Percentiles rank a stretch among this genome's conserved stretches.
Conservation (phyloP, 2,113 vertebrate species). For the Amia ocellicauda region DNA sequence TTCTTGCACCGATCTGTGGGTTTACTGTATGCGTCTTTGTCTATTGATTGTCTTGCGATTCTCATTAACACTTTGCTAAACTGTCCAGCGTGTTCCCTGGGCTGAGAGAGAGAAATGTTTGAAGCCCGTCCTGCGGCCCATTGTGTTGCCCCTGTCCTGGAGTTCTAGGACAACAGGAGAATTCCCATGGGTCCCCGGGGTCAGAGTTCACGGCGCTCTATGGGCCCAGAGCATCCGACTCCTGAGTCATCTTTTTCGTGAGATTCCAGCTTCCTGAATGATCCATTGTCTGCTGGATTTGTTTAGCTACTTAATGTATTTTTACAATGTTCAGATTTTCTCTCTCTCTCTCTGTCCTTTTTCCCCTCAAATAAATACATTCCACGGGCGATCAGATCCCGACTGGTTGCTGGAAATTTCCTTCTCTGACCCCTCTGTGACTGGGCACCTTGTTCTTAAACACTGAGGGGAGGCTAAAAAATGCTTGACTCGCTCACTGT, state of each 20-base stretch:
- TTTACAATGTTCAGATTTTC: constrained; percentile 39
- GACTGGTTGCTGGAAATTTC: constrained; percentile 75
- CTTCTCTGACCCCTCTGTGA: constrained; percentile 80
- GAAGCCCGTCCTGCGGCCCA: constrained; percentile 74
- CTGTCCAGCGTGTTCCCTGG: constrained; percentile 28
- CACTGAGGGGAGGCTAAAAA: constrained; percentile 75
- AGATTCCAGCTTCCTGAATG: constrained; percentile 59
- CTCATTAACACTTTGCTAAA: constrained; percentile 39
- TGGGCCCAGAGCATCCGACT: constrained; percentile 67
- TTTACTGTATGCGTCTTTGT: constrained; percentile 33
- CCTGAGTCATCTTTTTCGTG: constrained; percentile 64
- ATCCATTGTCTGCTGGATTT: constrained; percentile 43
- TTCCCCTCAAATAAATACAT: constrained; percentile 29
- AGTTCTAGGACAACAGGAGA: constrained; percentile 77
- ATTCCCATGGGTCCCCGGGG: constrained; percentile 83
- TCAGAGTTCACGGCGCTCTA: constrained; percentile 71
- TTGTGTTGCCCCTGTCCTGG: constrained; percentile 66
- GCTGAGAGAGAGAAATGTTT: constrained; percentile 60
- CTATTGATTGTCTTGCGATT: constrained; percentile 30
- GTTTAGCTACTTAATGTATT: constrained; percentile 32
- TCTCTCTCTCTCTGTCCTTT: constrained; percentile 61
- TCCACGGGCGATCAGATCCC: constrained; percentile 66
- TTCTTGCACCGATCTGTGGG: constrained; percentile 27
- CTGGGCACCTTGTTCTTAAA: constrained; percentile 85
- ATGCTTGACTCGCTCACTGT: constrained; percentile 85